Conservation (phyloP, 2,797 vertebrate species). For the Distichodus sexfasciatus region DNA sequence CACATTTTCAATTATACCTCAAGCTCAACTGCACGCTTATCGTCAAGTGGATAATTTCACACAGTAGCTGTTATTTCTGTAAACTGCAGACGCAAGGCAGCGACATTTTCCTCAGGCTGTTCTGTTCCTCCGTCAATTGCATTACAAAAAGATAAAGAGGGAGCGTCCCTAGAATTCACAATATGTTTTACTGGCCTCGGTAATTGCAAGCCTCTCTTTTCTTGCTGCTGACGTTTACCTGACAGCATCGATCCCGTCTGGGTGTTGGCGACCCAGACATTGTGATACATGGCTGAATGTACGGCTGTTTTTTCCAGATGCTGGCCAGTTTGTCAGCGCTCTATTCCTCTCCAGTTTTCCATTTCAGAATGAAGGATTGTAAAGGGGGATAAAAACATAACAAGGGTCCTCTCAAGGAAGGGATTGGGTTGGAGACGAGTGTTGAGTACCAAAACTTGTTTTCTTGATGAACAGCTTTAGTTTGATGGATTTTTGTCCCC, state of each 20-base stretch:
- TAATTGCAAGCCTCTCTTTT: neutral
- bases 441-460: neutral
- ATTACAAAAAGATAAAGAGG: neutral
- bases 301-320: constrained; percentile 8
- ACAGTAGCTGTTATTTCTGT: too few species aligned
- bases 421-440: constrained; percentile 10
- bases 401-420: neutral
- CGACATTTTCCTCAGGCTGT: constrained; percentile 1
- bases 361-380: too few species aligned
- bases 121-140: neutral
- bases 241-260: constrained; percentile 15
- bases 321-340: neutral
- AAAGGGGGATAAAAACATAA: neutral
- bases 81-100: constrained; percentile 5
- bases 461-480: neutral
- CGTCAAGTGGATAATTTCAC: too few species aligned
- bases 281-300: constrained; percentile 5
- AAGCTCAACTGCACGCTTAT: too few species aligned
- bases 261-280: neutral
- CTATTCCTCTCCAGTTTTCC: neutral
- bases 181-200: neutral
- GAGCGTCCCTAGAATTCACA: neutral
- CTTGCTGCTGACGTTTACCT: too few species aligned
- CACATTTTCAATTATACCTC: too few species aligned
- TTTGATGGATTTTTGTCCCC: constrained; percentile 9